Evolutionary conservation across 2,797 vertebrate genomes (phyloP).

Genomic region (Triplophysa yarkandensis): DNA sequence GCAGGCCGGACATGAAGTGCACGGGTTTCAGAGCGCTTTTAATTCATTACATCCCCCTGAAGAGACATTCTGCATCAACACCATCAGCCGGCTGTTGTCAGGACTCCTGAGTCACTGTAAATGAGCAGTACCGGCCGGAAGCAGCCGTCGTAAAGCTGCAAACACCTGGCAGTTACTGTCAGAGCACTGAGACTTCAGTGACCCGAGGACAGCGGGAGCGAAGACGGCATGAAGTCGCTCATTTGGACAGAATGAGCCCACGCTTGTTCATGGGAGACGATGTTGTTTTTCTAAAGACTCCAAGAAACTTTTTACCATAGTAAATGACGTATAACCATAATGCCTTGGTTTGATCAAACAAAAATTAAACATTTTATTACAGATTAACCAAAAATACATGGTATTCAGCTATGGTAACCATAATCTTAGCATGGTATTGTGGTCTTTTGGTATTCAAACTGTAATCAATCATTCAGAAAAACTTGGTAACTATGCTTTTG

Average conservation of each 20-base stretch:
- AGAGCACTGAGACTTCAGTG: slow-evolving; percentile 9
- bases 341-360: no score
- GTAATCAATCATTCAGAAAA: no score
- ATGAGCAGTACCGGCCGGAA: neutral
- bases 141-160: neutral
- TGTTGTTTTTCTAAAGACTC: slow-evolving; percentile 1
- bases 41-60: neutral
- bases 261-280: slow-evolving; percentile 10
- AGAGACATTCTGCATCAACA: slow-evolving; percentile 4
- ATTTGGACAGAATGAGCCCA: slow-evolving; percentile 42
- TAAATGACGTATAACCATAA: no score
- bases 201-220: slow-evolving; percentile 14
- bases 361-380: no score
- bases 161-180: slow-evolving; percentile 13
- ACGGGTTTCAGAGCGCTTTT: neutral
- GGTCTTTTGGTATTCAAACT: no score
- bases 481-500: no score
- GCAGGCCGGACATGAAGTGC: neutral
- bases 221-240: neutral
- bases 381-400: no score
- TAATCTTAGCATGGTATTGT: no score
- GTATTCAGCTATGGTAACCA: no score
- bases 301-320: neutral
- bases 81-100: neutral
- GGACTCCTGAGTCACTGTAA: neutral